Conservation (phyloP, 2,888 invertebrate genomes). For the Octonoba sinensis region DNA sequence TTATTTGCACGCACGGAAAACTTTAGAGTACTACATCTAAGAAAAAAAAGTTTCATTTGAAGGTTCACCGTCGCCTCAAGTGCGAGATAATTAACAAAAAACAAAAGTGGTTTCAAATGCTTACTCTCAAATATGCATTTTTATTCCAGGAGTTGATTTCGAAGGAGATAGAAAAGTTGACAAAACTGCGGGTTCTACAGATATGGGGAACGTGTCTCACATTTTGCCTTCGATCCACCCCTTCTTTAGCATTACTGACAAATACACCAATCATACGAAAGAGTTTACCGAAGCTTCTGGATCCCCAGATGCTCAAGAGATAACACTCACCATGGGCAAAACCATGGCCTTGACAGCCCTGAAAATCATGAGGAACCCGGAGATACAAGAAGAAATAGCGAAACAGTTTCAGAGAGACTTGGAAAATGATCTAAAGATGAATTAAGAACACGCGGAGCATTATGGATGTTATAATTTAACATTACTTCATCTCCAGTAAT, state of each 20-base stretch:
- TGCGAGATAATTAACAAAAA: no score
- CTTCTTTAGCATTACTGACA: conserved; percentile 65
- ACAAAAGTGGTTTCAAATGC: no score
- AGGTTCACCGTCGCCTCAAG: no score
- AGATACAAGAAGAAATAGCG: conserved; percentile 52
- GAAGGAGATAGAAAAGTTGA: not conserved
- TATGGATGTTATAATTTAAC: no score
- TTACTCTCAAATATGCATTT: not conserved
- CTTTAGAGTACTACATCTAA: no score
- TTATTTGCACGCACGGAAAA: no score
- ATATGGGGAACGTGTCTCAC: conserved; percentile 69
- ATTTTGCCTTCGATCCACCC: conserved; percentile 70
- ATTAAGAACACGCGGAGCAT: not conserved
- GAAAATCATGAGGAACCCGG: conserved; percentile 65
- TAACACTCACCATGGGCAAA: conserved; percentile 67
- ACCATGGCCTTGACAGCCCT: conserved; percentile 67
- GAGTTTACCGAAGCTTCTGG: conserved; percentile 68
- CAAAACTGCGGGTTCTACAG: conserved; percentile 65
- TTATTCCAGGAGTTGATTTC: not conserved
- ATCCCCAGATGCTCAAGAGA: conserved; percentile 61
- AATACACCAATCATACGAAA: conserved; percentile 67
- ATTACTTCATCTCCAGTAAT: no score
- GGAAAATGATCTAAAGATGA: not conserved
- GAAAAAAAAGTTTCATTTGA: no score
- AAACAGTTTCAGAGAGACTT: conserved; percentile 65